Evolutionary conservation across 2,888 invertebrate genomes (phyloP), one percentile per base, ranked within the genome.

Genomic region (Pyrrhosoma nymphula): DNA sequence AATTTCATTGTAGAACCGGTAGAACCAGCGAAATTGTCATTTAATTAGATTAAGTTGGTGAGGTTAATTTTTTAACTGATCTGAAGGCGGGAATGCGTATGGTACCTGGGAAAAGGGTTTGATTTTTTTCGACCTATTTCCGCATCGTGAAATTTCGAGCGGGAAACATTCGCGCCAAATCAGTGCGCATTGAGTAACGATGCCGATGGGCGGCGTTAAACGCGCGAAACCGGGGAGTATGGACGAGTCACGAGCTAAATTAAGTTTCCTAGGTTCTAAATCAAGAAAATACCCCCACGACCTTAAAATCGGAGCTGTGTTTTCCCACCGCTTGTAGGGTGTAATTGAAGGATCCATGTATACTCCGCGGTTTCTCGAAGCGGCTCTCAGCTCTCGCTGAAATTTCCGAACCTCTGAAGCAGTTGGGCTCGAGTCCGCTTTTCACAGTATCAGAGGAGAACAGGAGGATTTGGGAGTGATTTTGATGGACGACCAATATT

Each of bases 211-310:
- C 16, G 12, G 30, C 35, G 30, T 60, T 60, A 30, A 82, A 16
- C n/a, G 82, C 30, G 82, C 69, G 69, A 69, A 20, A 69, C 69
- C 18, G 69, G 89, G 89, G 55, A 89, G 89, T 39, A 18, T 14
- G 55, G 55, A 55, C 23, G 47, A 89, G 89, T 89, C 89, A 89
- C 89, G n/a, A n/a, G 47, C 89, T 89, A 89, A 89, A 55, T 89
- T 35, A 89, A 89, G 89, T 55, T 56, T 26, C 56, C 55, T 55
- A n/a, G 89, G 56, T 89, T 89, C 89, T 89, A 89, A 89, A n/a
- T 89, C 89, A 56, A 55, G 89, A 55, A 56, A 89, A 89, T 89
- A 23, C 89, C 89, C 26, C 23, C 16, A 26, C 23, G 26, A 56
- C 89, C 26, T 47, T n/a, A 56, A 39, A 89, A 89, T 89, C 89